phyloP scores from a whole-genome alignment of 2,113 vertebrate species.

The Myanophis thanlyinensis region DNA sequence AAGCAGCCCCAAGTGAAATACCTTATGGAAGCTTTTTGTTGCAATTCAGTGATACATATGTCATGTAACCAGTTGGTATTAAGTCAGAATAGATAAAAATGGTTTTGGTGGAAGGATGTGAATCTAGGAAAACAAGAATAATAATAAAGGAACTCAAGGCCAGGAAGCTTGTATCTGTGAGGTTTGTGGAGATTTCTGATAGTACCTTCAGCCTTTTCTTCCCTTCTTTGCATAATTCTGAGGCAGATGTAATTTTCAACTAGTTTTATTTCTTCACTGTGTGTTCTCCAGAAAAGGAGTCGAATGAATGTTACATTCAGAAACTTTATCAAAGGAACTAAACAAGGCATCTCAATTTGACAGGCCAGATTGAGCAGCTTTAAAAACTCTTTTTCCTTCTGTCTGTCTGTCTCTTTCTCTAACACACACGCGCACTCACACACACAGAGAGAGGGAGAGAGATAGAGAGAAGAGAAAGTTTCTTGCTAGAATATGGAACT shows the following conservation, averaged over 20 bases:
- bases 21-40: constrained; percentile 27
- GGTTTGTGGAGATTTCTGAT: constrained; percentile 5
- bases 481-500: background rate
- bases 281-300: background rate
- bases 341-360: background rate
- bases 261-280: background rate
- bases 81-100: constrained; percentile 4
- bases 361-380: background rate
- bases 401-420: background rate
- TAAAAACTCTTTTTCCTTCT: too few relatives aligned
- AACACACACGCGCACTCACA: too few relatives aligned
- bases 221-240: constrained; percentile 14
- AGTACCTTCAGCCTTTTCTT: constrained; percentile 6
- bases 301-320: background rate
- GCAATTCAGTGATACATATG: constrained; percentile 10
- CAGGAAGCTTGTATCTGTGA: background rate
- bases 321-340: background rate
- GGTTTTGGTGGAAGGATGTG: constrained; percentile 20
- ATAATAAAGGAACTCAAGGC: background rate
- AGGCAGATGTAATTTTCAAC: background rate
- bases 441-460: too few relatives aligned
- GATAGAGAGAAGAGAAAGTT: too few relatives aligned
- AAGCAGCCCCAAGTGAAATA: background rate
- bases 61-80: constrained; percentile 35
- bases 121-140: background rate